Evolutionary conservation across 2,113 vertebrate genomes (phyloP).

Genomic region (Centropus bengalensis): DNA sequence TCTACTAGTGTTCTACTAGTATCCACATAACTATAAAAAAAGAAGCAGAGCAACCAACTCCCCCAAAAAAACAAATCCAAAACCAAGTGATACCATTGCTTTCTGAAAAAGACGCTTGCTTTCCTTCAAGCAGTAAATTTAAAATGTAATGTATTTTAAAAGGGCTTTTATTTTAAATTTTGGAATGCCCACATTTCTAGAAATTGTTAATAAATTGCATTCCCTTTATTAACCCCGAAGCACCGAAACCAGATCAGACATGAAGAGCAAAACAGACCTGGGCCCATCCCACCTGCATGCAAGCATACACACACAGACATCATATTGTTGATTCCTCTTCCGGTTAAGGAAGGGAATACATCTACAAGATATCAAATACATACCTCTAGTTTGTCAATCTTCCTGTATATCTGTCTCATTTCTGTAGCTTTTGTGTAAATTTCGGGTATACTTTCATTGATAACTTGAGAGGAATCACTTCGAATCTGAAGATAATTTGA

Average conservation of each 20-base stretch:
- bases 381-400: conserved; percentile 93
- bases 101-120: neutral
- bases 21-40: neutral
- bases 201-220: neutral
- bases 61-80: neutral
- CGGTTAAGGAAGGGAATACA: fast-evolving
- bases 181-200: neutral
- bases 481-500: conserved; percentile 78
- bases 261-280: neutral
- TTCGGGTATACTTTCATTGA: conserved; percentile 92
- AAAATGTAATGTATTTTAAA: too few species aligned
- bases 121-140: neutral
- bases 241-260: neutral
- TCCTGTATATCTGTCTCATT: conserved; percentile 90
- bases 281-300: fast-evolving
- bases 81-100: neutral
- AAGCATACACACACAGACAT: neutral
- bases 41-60: too few species aligned
- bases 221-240: neutral
- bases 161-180: neutral
- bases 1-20: neutral
- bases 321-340: fast-evolving
- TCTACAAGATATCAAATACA: neutral
- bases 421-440: conserved; percentile 89
- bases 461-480: conserved; percentile 90